Conservation (phyloP, 2,113 vertebrate genomes). For the Bubalus kerabau region DNA sequence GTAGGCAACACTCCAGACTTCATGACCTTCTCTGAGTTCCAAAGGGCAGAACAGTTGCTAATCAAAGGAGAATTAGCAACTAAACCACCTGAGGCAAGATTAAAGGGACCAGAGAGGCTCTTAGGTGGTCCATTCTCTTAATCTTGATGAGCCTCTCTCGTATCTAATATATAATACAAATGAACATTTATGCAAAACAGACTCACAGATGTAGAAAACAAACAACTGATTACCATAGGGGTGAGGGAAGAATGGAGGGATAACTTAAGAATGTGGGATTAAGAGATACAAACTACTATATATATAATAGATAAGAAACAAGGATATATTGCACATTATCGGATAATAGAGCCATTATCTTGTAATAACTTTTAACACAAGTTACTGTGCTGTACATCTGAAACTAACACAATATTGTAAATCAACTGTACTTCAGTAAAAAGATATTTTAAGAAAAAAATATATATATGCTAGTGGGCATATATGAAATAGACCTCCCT, state of each 20-base stretch:
- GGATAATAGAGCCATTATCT: not conserved
- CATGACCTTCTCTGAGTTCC: not conserved
- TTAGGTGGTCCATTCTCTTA: not conserved
- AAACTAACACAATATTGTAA: not conserved
- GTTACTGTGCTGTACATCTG: not conserved
- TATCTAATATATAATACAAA: not conserved
- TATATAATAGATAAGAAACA: not conserved
- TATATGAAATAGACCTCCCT: not conserved
- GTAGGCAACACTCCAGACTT: not conserved
- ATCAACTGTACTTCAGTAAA: not conserved
- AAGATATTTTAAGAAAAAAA: not conserved
- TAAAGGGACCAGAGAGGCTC: not conserved
- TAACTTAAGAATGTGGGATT: not conserved
- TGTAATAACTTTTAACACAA: not conserved
- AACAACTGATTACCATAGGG: not conserved
- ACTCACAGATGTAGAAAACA: not conserved
- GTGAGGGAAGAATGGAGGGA: not conserved
- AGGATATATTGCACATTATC: not conserved
- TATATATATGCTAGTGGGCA: too few relatives aligned
- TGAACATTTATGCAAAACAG: not conserved
- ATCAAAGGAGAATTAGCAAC: not conserved
- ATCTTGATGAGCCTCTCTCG: not conserved
- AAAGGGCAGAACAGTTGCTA: not conserved
- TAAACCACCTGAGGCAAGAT: not conserved
- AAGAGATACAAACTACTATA: not conserved